Evolutionary conservation across 2,797 vertebrate genomes (phyloP), one percentile per base, ranked within the genome.

Genomic region (Heterohyrax brucei): DNA sequence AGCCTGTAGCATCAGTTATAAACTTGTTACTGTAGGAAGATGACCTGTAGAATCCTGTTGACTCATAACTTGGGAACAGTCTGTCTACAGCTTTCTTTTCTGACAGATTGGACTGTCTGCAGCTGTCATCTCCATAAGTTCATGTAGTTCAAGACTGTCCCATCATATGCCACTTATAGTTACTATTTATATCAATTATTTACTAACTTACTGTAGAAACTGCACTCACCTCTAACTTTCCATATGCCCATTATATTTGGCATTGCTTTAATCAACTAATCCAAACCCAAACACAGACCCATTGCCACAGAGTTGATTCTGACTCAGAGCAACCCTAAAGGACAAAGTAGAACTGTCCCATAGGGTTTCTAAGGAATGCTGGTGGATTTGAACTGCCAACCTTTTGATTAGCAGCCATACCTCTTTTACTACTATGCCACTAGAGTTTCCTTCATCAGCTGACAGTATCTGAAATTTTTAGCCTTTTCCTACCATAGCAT

Each of bases 1-100:
- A 68, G 14, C n/a, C 30, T 92, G 10, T 64, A 26, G 8, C 24
- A 59, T 85, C 56, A 70, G 53, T 89, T n/a, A 66, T 79, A 77
- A 94, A 66, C 46, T 62, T 91, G 26, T 77, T 94, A 89, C 59
- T 96, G 22, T 76, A 76, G 48, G 70, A 83, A 62, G 86, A 56
- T 48, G 46, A 61, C 64, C 14, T 91, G 4, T 68, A 92, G 77
- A 89, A 77, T 33, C 16, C 66, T 56, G 0, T 39, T 94, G 7
- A 1, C 78, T 39, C 39, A 28, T 78, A 68, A 44, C 53, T 81
- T 72, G 5, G 83, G 68, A 46, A 30, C 14, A 13, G 26, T 78
- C 72, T 87, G 1, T 28, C 21, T 77, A 72, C 79, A 76, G 39
- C n/a, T 93, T 93, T 84, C 56, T 91, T 3, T 89, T 91, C 62